Conservation (phyloP, 2,113 vertebrate genomes). For the Acrocephalus arundinaceus region DNA sequence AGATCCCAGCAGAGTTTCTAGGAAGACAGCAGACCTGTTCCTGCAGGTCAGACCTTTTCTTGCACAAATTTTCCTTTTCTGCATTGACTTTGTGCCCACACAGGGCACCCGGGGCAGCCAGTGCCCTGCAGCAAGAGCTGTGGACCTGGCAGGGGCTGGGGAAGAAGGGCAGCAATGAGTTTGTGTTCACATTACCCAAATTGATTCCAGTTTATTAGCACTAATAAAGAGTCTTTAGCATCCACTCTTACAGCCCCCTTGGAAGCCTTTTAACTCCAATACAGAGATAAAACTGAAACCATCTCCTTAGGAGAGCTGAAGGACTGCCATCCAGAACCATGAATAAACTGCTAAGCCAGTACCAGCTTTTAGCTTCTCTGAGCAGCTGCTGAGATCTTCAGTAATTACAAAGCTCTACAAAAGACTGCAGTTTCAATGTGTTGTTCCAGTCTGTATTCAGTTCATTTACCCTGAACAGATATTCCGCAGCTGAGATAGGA, state of each 20-base stretch:
- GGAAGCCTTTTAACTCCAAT: not conserved
- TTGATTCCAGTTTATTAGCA: not conserved
- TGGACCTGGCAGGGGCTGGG: not conserved
- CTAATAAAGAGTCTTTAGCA: not conserved
- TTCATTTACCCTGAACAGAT: not conserved
- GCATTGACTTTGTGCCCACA: not conserved
- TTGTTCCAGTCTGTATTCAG: slow-evolving; percentile 5
- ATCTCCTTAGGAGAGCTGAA: slow-evolving; percentile 36
- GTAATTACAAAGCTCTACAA: slow-evolving; percentile 48
- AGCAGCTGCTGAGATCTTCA: slow-evolving; percentile 28
- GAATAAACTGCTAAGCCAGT: not conserved
- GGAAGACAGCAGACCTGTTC: not conserved
- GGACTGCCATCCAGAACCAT: not conserved
- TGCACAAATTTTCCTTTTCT: not conserved
- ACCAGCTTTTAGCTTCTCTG: slow-evolving; percentile 3
- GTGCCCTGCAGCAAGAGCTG: not conserved
- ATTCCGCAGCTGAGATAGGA: not conserved
- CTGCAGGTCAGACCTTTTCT: not conserved
- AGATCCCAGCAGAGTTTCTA: not conserved
- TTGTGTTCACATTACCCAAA: not conserved
- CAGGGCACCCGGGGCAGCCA: fast-evolving
- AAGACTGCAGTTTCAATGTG: not conserved
- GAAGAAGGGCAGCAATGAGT: not conserved
- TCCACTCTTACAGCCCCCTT: not conserved
- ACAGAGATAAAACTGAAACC: not conserved